Base-by-base conservation (phyloP, 2,888 invertebrate species). In the Ecliptopera silaceata region DNA sequence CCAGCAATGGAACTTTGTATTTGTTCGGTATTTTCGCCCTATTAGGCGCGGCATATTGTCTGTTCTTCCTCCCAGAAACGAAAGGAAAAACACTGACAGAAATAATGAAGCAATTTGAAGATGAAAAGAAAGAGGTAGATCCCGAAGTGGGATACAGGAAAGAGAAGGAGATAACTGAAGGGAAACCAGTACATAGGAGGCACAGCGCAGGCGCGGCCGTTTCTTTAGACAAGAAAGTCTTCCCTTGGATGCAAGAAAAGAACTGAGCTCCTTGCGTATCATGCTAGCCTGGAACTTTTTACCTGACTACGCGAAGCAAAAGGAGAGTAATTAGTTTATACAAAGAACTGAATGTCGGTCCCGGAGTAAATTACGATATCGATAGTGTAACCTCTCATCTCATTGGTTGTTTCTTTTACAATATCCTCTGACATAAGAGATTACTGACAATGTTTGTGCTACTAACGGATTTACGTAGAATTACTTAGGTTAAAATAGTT, bases 81-180 rank as follows among this genome's bases (percentile, higher is more conserved):
- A 93, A 94, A 69, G 94, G 94, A 10, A 94, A 94, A 66, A 93
- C 93, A 43, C 80, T 95, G 60, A 91, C 92, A 45, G 94, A 95
- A 70, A 95, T 95, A 11, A 95, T 95, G 85, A 92, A 84, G 58
- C 89, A 89, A 58, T 94, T 94, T 61, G 92, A 92, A 46, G 88
- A 85, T 3, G 87, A 85, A 15, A 86, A 82, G 70, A 82, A 81
- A 52, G 82, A 84, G 0, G 54, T 63, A 20, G 87, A 86, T 32
- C 87, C 91, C 1, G 88, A 89, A 67, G 64, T 70, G 1, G 88
- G 86, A 3, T 80, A 71, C 36, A 66, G 61, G n/a, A 77, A 78
- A 49, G 79, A 77, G 41, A 82, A 82, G 51, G 68, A 71, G 11
- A 64, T 59, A 22, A 69, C 65, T 10, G 86, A 84, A 59, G 79